Conservation (phyloP, 2,113 vertebrate genomes). For the Amblyornis subalaris region DNA sequence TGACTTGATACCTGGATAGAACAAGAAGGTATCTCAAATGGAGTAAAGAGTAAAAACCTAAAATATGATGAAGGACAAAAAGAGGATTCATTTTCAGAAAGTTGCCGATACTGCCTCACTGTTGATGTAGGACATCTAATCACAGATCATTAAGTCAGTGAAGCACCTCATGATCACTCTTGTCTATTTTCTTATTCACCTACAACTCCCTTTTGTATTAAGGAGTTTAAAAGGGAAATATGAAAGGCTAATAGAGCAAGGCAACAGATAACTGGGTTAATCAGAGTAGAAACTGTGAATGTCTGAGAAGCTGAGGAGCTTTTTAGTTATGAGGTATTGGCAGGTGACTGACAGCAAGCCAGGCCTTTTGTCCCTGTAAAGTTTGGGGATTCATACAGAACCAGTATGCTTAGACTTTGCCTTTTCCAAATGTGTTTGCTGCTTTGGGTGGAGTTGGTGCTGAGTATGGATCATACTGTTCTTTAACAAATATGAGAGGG, state of each 20-base stretch:
- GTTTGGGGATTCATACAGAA: neutral
- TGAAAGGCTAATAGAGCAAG: neutral
- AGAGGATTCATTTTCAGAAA: neutral
- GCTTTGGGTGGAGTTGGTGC: neutral
- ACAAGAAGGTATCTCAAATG: neutral
- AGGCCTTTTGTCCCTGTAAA: neutral
- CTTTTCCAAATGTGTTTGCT: neutral
- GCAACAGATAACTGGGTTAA: neutral
- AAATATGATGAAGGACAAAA: neutral
- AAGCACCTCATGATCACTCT: neutral
- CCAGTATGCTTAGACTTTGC: neutral
- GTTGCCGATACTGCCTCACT: neutral
- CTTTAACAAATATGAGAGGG: neutral
- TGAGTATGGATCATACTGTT: neutral
- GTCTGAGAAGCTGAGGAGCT: neutral
- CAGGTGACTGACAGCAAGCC: neutral
- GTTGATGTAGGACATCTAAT: neutral
- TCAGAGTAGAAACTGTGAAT: neutral
- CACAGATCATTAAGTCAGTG: neutral
- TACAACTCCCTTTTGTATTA: neutral
- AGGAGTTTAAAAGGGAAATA: neutral
- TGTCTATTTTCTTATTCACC: neutral
- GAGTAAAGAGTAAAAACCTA: neutral
- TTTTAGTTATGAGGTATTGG: neutral
- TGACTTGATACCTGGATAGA: neutral